phyloP scores from a whole-genome alignment of 2,113 vertebrate species.

The Chloebia gouldiae region DNA sequence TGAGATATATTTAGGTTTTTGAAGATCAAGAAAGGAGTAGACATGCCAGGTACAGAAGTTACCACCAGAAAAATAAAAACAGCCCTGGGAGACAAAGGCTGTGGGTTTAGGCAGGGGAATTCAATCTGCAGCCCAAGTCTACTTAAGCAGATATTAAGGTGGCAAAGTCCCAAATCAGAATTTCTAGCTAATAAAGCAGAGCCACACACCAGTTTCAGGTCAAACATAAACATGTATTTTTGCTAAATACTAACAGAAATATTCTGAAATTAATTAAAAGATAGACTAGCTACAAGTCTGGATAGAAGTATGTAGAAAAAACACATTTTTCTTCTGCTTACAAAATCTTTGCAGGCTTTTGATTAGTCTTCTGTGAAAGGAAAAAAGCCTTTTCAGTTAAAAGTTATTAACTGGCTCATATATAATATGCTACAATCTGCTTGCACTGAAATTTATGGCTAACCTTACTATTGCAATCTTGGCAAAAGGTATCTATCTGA shows the following conservation, averaged over 20 bases:
- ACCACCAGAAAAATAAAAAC: not conserved
- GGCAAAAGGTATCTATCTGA: not conserved
- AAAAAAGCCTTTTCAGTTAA: not conserved
- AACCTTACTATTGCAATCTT: not conserved
- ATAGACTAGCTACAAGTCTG: not conserved
- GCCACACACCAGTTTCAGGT: not conserved
- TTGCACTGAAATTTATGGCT: not conserved
- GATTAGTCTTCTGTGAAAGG: not conserved
- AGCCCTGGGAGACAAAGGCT: not conserved
- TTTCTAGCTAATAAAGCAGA: not conserved
- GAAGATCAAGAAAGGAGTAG: not conserved
- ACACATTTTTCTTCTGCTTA: not conserved
- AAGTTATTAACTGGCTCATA: not conserved
- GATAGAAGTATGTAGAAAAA: not conserved
- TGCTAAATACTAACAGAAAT: not conserved
- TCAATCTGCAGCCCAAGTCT: not conserved
- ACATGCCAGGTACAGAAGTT: not conserved
- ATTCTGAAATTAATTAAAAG: not conserved
- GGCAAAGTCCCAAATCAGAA: not conserved
- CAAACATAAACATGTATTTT: not conserved
- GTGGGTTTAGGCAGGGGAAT: not conserved
- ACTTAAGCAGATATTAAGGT: not conserved
- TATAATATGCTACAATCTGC: not conserved
- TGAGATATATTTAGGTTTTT: not conserved
- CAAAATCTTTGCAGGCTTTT: not conserved